A percentile compares a stretch with the other conserved stretches of the same genome.
These are phyloP conservation scores for Ectemnius continuus DNA, from an alignment of 2,888 invertebrate species.

Conservation along the genomic window DNA sequence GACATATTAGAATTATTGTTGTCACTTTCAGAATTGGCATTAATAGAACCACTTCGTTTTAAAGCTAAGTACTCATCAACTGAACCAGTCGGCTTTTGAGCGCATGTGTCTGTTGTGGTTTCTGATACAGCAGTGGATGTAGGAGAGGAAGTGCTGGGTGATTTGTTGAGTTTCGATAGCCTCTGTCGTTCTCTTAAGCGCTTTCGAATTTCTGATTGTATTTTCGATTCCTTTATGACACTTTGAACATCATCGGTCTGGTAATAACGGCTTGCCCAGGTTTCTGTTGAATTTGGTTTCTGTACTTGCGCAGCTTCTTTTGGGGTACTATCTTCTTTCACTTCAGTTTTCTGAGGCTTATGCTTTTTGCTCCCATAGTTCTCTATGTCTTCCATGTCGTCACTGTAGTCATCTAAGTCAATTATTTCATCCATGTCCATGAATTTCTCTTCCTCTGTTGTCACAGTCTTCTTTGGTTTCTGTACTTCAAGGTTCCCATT, in stretches of 20 bases:
- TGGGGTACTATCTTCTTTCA: slow-evolving; percentile 21
- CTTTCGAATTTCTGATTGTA: slow-evolving; percentile 76
- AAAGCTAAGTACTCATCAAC: slow-evolving; percentile 75
- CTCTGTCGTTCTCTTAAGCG: slow-evolving; percentile 74
- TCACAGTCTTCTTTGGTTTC: slow-evolving; percentile 2
- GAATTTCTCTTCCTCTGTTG: slow-evolving; percentile 62
- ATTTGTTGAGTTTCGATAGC: slow-evolving; percentile 69
- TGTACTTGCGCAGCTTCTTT: not conserved
- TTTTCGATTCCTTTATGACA: slow-evolving; percentile 76
- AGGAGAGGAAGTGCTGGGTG: slow-evolving; percentile 53
- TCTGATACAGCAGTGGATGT: slow-evolving; percentile 25
- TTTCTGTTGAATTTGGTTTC: slow-evolving; percentile 65
- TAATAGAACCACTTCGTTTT: slow-evolving; percentile 54
- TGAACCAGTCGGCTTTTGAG: slow-evolving; percentile 70
- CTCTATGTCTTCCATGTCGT: slow-evolving; percentile 74
- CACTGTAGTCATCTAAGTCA: slow-evolving; percentile 75
- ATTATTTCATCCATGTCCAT: slow-evolving; percentile 73
- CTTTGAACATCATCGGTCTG: slow-evolving; percentile 75
- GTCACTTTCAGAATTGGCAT: slow-evolving; percentile 12
- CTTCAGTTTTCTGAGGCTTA: slow-evolving; percentile 26
- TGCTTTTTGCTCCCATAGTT: slow-evolving; percentile 45
- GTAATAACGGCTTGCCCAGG: slow-evolving; percentile 76
- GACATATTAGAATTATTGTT: slow-evolving; percentile 11
- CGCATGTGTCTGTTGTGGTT: slow-evolving; percentile 36
- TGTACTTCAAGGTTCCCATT: not conserved